These are phyloP conservation scores for Drosophila watanabei DNA, from an alignment of 1,140 invertebrate species.

Conservation along the genomic window DNA sequence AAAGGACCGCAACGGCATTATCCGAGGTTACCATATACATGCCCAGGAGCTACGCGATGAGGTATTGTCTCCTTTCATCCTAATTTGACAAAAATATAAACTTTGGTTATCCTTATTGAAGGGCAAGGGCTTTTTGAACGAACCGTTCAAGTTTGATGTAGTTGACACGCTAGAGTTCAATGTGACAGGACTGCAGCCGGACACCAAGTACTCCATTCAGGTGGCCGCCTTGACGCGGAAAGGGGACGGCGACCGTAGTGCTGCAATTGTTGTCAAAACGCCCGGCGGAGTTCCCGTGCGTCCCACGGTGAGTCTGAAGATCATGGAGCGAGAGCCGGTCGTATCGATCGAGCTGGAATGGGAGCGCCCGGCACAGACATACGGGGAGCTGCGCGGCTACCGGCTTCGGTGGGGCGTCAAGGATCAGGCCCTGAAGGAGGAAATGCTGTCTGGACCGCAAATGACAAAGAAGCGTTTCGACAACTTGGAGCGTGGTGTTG, in stretches of 20 bases:
- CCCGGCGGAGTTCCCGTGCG: constrained; percentile 96
- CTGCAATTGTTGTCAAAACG: constrained; percentile 93
- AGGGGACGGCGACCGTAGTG: constrained; percentile 96
- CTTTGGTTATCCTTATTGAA: background rate
- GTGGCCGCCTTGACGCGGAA: constrained; percentile 97
- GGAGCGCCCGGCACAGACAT: constrained; percentile 94
- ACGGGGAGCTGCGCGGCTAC: constrained; percentile 95
- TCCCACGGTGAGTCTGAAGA: constrained; percentile 94
- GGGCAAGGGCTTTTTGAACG: constrained; percentile 93
- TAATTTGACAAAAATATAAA: no score
- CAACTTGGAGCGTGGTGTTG: constrained; percentile 94
- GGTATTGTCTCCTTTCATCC: constrained; percentile 85
- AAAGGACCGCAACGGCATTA: constrained; percentile 97
- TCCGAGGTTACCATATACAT: constrained; percentile 98
- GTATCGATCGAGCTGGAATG: constrained; percentile 96
- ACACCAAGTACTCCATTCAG: constrained; percentile 96
- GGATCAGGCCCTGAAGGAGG: constrained; percentile 92
- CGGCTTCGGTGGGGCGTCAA: constrained; percentile 94
- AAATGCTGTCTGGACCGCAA: constrained; percentile 88
- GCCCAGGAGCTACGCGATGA: constrained; percentile 96
- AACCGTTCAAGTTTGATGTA: constrained; percentile 94
- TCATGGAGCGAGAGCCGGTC: constrained; percentile 93
- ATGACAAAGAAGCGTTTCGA: constrained; percentile 88
- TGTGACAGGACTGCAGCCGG: constrained; percentile 95
- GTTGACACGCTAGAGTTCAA: constrained; percentile 93